A percentile compares a stretch with the other conserved stretches of the same genome.
These are phyloP conservation scores for Cyclophora punctaria DNA, from an alignment of 2,888 invertebrate genomes.

Conservation along the genomic window DNA sequence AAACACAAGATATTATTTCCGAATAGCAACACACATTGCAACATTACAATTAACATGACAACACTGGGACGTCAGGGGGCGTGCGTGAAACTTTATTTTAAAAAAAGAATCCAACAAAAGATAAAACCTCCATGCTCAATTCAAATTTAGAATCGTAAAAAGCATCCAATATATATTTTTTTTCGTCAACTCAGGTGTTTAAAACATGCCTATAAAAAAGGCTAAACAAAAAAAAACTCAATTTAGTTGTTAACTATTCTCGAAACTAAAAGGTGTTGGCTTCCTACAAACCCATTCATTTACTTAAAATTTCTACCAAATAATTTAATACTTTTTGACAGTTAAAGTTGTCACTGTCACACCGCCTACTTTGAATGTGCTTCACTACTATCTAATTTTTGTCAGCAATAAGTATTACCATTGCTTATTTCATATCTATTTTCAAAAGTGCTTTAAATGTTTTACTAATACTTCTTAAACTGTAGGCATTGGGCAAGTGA, in stretches of 20 bases:
- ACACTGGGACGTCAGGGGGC: conserved; percentile 10
- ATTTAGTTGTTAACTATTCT: conserved; percentile 13
- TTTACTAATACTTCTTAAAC: too few species aligned
- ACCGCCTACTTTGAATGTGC: too few species aligned
- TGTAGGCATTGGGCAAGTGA: too few species aligned
- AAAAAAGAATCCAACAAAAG: conserved; percentile 4
- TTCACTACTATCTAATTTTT: too few species aligned
- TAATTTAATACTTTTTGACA: too few species aligned
- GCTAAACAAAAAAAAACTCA: conserved; percentile 13
- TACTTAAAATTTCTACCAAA: too few species aligned
- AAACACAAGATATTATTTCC: conserved; percentile 64
- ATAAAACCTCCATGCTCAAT: conserved; percentile 17
- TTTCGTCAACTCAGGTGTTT: conserved; percentile 6
- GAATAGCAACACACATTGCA: conserved; percentile 34
- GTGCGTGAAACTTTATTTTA: conserved; percentile 13
- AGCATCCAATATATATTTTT: conserved; percentile 13
- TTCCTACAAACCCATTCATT: too few species aligned
- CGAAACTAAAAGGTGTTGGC: conserved; percentile 20
- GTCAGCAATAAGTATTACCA: too few species aligned
- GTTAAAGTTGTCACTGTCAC: too few species aligned
- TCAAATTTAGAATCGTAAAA: conserved; percentile 12
- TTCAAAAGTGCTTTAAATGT: too few species aligned
- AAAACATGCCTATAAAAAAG: conserved; percentile 17
- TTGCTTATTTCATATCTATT: too few species aligned
- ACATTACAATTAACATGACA: conserved; percentile 23